These are phyloP conservation scores for Pseudocheirus occidentalis DNA, from an alignment of 2,797 vertebrate species.

Conservation along the genomic window DNA sequence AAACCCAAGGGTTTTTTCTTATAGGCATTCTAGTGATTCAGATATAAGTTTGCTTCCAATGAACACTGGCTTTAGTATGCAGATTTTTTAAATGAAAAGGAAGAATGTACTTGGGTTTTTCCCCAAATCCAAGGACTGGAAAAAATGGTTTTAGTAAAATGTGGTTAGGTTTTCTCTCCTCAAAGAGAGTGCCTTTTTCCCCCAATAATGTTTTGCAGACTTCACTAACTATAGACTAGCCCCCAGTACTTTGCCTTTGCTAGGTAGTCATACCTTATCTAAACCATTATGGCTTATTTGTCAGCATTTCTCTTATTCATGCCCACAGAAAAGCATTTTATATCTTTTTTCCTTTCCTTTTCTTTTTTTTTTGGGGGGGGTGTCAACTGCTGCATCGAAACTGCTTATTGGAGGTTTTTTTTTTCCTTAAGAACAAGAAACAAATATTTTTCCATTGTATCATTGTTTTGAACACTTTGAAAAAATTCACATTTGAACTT, in stretches of 20 bases:
- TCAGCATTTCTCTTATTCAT: neutral
- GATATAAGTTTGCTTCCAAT: neutral
- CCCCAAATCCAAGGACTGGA: neutral
- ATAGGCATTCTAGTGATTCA: neutral
- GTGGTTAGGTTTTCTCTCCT: constrained; percentile 24
- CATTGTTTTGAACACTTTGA: neutral
- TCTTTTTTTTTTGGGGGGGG: neutral
- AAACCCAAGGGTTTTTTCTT: constrained; percentile 28
- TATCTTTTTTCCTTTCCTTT: neutral
- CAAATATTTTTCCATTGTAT: neutral
- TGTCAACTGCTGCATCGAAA: no score
- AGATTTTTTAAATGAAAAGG: constrained; percentile 40
- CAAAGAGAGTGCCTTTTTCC: constrained; percentile 7
- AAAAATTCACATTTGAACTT: constrained; percentile 21
- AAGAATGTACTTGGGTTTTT: constrained; percentile 28
- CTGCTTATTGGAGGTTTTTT: neutral
- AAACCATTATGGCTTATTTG: constrained; percentile 17
- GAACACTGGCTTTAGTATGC: neutral
- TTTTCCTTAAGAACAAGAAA: no score
- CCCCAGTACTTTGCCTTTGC: constrained; percentile 48
- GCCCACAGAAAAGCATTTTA: neutral
- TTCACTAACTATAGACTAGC: neutral
- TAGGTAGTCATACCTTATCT: constrained; percentile 25
- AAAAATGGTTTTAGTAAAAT: constrained; percentile 29
- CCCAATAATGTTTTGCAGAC: constrained; percentile 41